Evolutionary conservation across 2,113 vertebrate species (phyloP), one percentile per base, ranked within the genome.

Genomic region (Struthidea cinerea): DNA sequence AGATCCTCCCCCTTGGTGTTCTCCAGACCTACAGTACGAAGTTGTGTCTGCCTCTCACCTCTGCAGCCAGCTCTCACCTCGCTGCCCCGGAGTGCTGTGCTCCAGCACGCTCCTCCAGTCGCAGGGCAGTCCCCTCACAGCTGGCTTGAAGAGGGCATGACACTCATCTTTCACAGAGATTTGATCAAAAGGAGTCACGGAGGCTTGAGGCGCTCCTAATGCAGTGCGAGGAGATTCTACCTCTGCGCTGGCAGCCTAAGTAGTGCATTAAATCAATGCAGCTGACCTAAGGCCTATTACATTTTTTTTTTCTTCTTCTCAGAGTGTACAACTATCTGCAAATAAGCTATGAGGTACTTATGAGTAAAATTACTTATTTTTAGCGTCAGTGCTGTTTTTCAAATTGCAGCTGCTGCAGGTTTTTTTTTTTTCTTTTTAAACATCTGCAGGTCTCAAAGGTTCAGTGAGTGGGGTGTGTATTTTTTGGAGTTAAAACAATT

Each of bases 101-200:
- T 96, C 96, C 96, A 75, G 96, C 97, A 91, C 64, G 96, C 97
- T 94, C 96, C 97, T 97, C 68, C 97, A 98, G 98, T 98, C 98
- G 98, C 98, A 98, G 98, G 98, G 98, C 98, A 98, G 98, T 98
- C 98, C 98, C 98, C 98, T 98, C 96, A 98, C 98, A 98, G 99
- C 98, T 98, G 98, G 98, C 98, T 98, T 78, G 98, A 97, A 97
- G 98, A 98, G 98, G 99, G 97, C 98, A 98, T 97, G 98, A 99
- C 98, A 99, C 98, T 98, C 98, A 99, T 99, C 99, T 98, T 98
- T 99, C 99, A 98, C 98, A 98, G 97, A 98, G 98, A 98, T 98
- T 98, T 99, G 98, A 99, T 99, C 99, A 99, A 99, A 99, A 99
- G 98, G 98, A 98, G 98, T 98, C 98, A 97, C 98, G 98, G 98